These are phyloP conservation scores for Sprattus sprattus DNA, from an alignment of 2,113 vertebrate species.

Conservation along the genomic window DNA sequence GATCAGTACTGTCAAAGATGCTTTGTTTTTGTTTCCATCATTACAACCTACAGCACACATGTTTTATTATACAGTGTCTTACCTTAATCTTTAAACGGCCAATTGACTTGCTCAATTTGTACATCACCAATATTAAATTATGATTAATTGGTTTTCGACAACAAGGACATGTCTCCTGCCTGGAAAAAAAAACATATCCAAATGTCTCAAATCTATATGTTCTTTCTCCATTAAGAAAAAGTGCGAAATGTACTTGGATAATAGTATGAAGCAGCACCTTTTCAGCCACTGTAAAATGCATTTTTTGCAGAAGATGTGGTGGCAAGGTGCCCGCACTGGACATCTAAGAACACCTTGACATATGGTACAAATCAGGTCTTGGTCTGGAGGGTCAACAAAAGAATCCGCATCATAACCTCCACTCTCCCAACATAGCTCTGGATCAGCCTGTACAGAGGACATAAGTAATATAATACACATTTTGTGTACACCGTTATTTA, in stretches of 20 bases:
- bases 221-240: background rate
- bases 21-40: background rate
- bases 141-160: conserved; percentile 75
- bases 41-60: background rate
- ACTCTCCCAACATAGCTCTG: conserved; percentile 63
- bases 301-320: conserved; percentile 83
- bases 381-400: conserved; percentile 75
- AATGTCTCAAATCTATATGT: background rate
- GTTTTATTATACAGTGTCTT: conserved; percentile 27
- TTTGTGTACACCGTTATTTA: background rate
- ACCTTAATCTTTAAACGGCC: conserved; percentile 79
- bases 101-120: conserved; percentile 76
- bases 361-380: conserved; percentile 78
- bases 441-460: background rate
- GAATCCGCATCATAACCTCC: conserved; percentile 79
- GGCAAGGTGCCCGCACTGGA: conserved; percentile 75
- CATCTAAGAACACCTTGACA: conserved; percentile 79
- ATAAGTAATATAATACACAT: background rate
- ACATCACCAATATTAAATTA: conserved; percentile 74
- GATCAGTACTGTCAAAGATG: background rate
- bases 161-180: conserved; percentile 81
- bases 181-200: conserved; percentile 42
- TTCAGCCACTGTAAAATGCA: conserved; percentile 81
- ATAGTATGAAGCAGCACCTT: conserved; percentile 63
- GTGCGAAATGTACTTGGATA: background rate